A percentile compares a stretch with the other conserved stretches of the same genome.
phyloP scores from a whole-genome alignment of 1,140 invertebrate genomes.

The Pseudomyrmex cubaensis region DNA sequence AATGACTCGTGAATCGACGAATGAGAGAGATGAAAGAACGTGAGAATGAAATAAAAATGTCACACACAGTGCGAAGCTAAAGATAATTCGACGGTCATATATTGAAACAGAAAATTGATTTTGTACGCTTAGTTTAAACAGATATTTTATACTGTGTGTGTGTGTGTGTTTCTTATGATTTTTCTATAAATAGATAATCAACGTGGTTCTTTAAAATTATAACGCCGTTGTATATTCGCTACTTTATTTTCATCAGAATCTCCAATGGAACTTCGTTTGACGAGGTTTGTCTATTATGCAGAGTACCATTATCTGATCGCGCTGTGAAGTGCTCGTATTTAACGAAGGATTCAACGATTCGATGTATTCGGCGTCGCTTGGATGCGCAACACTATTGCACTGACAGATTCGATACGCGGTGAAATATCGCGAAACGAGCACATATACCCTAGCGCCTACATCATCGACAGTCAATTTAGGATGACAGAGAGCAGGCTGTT shows the following conservation, averaged over 20 bases:
- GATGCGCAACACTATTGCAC: constrained; percentile 8
- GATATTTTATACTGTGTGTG: too few relatives aligned
- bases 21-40: neutral
- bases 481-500: constrained; percentile 40
- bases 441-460: constrained; percentile 13
- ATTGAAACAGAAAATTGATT: constrained; percentile 21
- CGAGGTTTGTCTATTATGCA: neutral
- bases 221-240: neutral
- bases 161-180: too few relatives aligned
- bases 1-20: constrained; percentile 24
- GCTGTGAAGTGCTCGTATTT: neutral
- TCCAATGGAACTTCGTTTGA: constrained; percentile 19
- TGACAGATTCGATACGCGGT: constrained; percentile 53
- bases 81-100: constrained; percentile 14
- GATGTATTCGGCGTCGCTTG: constrained; percentile 12
- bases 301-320: constrained; percentile 12
- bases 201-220: neutral
- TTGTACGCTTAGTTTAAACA: too few relatives aligned
- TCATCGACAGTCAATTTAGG: constrained; percentile 45
- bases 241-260: neutral
- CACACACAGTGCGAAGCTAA: neutral
- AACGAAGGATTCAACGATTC: constrained; percentile 34
- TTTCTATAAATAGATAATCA: too few relatives aligned
- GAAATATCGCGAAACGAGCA: constrained; percentile 45
- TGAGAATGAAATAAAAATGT: constrained; percentile 14